Base-by-base conservation (phyloP, 2,797 vertebrate species). In the Scomberomorus guttatus region DNA sequence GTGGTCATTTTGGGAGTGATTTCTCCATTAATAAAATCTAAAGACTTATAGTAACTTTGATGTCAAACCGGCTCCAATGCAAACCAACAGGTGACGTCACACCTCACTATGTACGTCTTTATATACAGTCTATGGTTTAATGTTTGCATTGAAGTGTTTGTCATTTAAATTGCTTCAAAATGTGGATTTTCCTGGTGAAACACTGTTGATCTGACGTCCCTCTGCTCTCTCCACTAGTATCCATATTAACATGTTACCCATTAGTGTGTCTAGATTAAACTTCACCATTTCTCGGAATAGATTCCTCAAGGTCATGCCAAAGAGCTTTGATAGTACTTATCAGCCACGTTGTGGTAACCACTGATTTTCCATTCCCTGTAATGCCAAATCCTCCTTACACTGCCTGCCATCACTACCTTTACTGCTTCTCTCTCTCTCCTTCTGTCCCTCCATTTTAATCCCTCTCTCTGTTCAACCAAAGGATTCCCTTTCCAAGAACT, bases 311-410 rank as follows among this genome's bases (percentile, higher is more conserved):
- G 44, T 65, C 17, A 3, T 14, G 25, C 78, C 80, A 79, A 76
- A 63, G 59, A 54, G 57, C 55, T 79, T 72, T 56, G 48, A 73
- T 68, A 75, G 56, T 61, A 64, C 81, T 37, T 56, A 75, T 70
- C 44, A 81, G 82, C 46, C 5, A 9, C 27, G 15, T 56, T 79
- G 37, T 70, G 22, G 77, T 75, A 63, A 69, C 71, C 61, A 58
- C 65, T 20, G 54, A 79, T 82, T 91, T 84, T 89, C 76, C 68
- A 70, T 82, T 88, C 86, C 84, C 65, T 57, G 68, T 83, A 39
- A 56, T 9, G 82, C 84, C 84, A 89, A 91, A 93, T 91, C 90
- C 90, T 87, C 74, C 82, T 88, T 80, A 88, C 24, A n/a, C 20
- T 22, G 58, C 59, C 72, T 66, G 42, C 79, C 56, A 56, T 75